These are phyloP conservation scores for Oryctes rhinoceros DNA, from an alignment of 1,140 invertebrate genomes.

Conservation along the genomic window DNA sequence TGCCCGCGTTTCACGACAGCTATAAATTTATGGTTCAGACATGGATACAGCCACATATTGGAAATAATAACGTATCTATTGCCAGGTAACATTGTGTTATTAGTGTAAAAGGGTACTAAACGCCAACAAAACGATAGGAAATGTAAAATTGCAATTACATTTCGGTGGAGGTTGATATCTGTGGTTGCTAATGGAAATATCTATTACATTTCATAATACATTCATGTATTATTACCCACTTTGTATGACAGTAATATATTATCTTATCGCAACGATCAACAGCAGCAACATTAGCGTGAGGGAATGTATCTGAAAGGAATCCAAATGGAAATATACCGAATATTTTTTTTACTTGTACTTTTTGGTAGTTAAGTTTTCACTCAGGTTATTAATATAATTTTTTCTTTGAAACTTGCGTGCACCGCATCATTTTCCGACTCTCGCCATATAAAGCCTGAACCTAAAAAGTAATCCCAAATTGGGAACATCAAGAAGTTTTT, in stretches of 20 bases:
- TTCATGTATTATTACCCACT: neutral
- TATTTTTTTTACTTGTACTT: too few relatives aligned
- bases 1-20: neutral
- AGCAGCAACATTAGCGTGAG: neutral
- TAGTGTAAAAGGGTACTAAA: slow-evolving; percentile 9
- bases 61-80: slow-evolving; percentile 12
- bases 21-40: slow-evolving; percentile 13
- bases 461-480: too few relatives aligned
- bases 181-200: neutral
- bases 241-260: neutral
- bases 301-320: neutral
- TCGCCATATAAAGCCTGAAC: too few relatives aligned
- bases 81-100: slow-evolving; percentile 2
- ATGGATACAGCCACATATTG: neutral
- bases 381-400: too few relatives aligned
- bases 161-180: neutral
- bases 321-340: neutral
- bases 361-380: too few relatives aligned
- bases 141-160: neutral
- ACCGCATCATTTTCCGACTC: too few relatives aligned
- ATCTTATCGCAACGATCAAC: neutral
- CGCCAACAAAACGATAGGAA: neutral
- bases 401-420: too few relatives aligned
- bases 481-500: too few relatives aligned
- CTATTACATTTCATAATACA: neutral